Evolutionary conservation across 2,888 invertebrate genomes (phyloP).

Genomic region (Drosophila atripex): DNA sequence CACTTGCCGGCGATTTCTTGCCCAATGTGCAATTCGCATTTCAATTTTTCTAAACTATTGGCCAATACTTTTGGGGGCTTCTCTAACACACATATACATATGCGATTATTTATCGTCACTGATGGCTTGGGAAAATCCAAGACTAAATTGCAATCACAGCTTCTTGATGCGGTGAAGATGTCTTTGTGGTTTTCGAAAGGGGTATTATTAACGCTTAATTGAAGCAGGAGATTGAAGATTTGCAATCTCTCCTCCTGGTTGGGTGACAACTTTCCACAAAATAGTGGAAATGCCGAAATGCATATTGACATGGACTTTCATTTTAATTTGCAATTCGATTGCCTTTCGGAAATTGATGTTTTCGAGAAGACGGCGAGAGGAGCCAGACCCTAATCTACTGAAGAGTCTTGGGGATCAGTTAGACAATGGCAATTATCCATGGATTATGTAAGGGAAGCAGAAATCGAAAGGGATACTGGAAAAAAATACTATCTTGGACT

Average conservation of each 20-base stretch:
- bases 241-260: constrained; percentile 35
- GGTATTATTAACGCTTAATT: constrained; percentile 58
- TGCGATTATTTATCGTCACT: constrained; percentile 56
- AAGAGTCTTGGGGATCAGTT: constrained; percentile 58
- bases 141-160: constrained; percentile 53
- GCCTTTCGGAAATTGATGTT: constrained; percentile 47
- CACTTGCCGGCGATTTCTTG: constrained; percentile 39
- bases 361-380: constrained; percentile 31
- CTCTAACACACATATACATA: constrained; percentile 7
- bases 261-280: constrained; percentile 71
- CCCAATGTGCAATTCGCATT: constrained; percentile 69
- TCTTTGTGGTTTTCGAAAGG: constrained; percentile 34
- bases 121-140: constrained; percentile 48
- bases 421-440: constrained; percentile 66
- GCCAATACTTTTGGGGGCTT: constrained; percentile 59
- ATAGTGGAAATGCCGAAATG: constrained; percentile 54
- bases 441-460: constrained; percentile 54
- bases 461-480: constrained; percentile 22
- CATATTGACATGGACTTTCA: constrained; percentile 65
- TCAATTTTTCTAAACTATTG: constrained; percentile 77
- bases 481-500: background rate
- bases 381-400: constrained; percentile 28
- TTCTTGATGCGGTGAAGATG: constrained; percentile 61
- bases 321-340: constrained; percentile 69
- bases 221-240: constrained; percentile 45